Base-by-base conservation (phyloP, 2,797 vertebrate genomes). In the Buceros bicornis region DNA sequence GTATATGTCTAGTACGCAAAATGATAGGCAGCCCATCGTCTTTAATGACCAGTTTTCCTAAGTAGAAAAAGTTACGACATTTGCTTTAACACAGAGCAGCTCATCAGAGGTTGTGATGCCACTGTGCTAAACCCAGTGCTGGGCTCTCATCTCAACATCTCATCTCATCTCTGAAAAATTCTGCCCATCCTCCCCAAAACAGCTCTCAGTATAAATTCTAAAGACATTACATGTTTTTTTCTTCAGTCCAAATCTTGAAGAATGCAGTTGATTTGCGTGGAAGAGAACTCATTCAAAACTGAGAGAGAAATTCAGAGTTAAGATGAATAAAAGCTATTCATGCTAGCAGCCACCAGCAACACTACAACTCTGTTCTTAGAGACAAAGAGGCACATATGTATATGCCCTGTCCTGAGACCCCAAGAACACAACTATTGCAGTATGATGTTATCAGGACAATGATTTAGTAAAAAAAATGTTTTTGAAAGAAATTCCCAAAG, bases 21-120 rank as follows among this genome's bases (percentile, higher is more conserved):
- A 98, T 80, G 42, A 99, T 98, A 47, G 98, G 98, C 69, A 97
- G 96, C 17, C 82, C 95, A 5, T 98, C 97, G 26, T 99, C 99
- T 64, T 99, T 99, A 92, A 99, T 98, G 90, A 99, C 98, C 89
- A 99, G 97, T 94, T 99, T 99, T 82, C 99, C 99, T 99, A 93
- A 60, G 71, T 1, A 71, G 70, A 89, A 90, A 67, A 87, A 1
- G 43, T 54, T 57, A 48, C 13, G 26, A 48, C 29, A 74, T 58
- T 65, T 67, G 22, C 9, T 87, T 95, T 77, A 83, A 70, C 80
- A 81, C 73, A 65, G 20, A 57, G 26, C 31, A 62, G 31, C 31
- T 74, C 43, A 19, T n/a, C 25, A 62, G n/a, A 50, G 12, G 35
- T 81, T 61, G 31, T 25, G 45, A 26, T 33, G 43, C 12, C 28